phyloP scores from a whole-genome alignment of 1,140 invertebrate genomes.

The Heliconius hewitsoni region DNA sequence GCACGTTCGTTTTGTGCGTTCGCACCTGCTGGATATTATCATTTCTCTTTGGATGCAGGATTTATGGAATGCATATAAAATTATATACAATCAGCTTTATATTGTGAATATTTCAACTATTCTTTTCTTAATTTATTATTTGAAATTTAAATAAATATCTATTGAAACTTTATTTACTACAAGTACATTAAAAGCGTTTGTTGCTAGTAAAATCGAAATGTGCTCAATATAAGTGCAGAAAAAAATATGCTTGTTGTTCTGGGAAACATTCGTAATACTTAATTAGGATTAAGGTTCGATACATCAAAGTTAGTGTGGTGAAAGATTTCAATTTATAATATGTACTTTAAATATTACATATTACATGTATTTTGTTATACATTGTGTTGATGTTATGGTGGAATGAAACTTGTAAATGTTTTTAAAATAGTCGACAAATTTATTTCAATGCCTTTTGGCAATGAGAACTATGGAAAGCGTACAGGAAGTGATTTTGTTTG shows the following conservation, averaged over 20 bases:
- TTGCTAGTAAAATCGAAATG: too few relatives aligned
- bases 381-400: too few relatives aligned
- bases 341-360: too few relatives aligned
- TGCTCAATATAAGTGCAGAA: too few relatives aligned
- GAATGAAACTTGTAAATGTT: background rate
- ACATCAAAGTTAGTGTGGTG: too few relatives aligned
- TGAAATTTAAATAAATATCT: background rate
- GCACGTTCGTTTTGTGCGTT: background rate
- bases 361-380: too few relatives aligned
- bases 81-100: too few relatives aligned
- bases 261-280: too few relatives aligned
- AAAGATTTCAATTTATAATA: too few relatives aligned
- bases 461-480: background rate
- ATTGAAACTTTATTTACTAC: background rate
- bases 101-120: background rate
- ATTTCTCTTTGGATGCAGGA: conserved; percentile 1
- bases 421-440: background rate
- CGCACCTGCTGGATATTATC: background rate
- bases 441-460: background rate
- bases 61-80: background rate
- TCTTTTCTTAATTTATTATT: background rate
- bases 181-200: background rate
- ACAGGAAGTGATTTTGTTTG: background rate
- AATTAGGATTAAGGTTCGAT: too few relatives aligned
- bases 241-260: too few relatives aligned